phyloP scores from a whole-genome alignment of 2,888 invertebrate genomes.

The Hypercompe scribonia region DNA sequence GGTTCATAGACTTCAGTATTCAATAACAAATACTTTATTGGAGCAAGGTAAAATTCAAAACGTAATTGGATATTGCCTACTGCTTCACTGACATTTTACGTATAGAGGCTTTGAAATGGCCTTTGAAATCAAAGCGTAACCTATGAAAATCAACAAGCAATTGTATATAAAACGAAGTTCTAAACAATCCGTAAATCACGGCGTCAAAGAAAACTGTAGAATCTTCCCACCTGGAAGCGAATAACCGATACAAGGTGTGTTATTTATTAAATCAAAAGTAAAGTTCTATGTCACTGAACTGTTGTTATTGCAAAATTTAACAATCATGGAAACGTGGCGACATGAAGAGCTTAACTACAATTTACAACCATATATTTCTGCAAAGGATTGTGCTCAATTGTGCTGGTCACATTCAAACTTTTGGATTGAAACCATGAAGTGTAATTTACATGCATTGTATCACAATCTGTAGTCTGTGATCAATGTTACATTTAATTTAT shows the following conservation, averaged over 20 bases:
- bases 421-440: background rate
- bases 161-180: slow-evolving; percentile 44
- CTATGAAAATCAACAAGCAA: slow-evolving; percentile 44
- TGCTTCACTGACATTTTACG: slow-evolving; percentile 23
- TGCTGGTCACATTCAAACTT: background rate
- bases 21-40: slow-evolving; percentile 21
- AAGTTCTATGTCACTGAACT: background rate
- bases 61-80: slow-evolving; percentile 5
- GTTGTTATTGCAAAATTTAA: slow-evolving; percentile 6
- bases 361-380: background rate
- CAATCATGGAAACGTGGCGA: slow-evolving; percentile 14
- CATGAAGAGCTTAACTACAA: background rate
- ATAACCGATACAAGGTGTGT: slow-evolving; percentile 69
- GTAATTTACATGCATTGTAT: background rate
- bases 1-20: slow-evolving; percentile 32
- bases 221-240: slow-evolving; percentile 66
- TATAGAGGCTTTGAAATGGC: slow-evolving; percentile 33
- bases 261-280: background rate
- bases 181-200: slow-evolving; percentile 68
- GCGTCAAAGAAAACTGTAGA: slow-evolving; percentile 75
- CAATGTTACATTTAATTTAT: background rate
- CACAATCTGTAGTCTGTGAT: background rate
- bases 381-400: background rate
- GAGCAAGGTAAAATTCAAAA: slow-evolving; percentile 5
- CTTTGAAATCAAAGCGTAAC: slow-evolving; percentile 44